Evolutionary conservation across 2,888 invertebrate genomes (phyloP), one percentile per base, ranked within the genome.

Genomic region (Pollenia labialis): DNA sequence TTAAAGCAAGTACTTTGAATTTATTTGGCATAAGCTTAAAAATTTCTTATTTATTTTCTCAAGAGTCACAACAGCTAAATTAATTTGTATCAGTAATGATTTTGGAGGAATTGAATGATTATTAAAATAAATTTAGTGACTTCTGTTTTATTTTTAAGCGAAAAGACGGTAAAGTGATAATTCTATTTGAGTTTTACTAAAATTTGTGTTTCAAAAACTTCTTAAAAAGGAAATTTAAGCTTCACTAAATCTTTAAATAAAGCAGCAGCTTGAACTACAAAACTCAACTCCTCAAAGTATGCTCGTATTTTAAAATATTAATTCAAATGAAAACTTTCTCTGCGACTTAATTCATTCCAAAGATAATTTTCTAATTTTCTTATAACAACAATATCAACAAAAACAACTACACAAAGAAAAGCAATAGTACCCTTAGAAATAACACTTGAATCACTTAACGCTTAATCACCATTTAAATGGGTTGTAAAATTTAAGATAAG

Each of bases 401-500:
- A 77, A 84, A 81, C 69, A 32, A 2, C 32, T 16, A 14, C 40
- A 66, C 58, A 40, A 64, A 23, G 18, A 69, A 68, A 7, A 48
- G 4, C 66, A 62, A 9, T 56, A 16, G 6, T 32, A 56, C 18
- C 18, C 12, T 12, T 8, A 40, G 40, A 50, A 76, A 52, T 9
- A 69, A 74, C 60, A 81, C 44, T 85, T 74, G 79, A 89, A 88
- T 85, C 90, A 90, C 89, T 91, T 90, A 88, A 88, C 88, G 89
- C 91, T 92, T 76, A 92, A 92, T 92, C 91, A 91, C 92, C 92
- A 91, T 90, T 90, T 89, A 90, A 90, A 90, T 90, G 90, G 90
- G 84, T 90, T 90, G 90, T 89, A 89, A 90, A 90, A 89, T 89
- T 89, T 88, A 87, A 89, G 90, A 90, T 90, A 90, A 92, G 90